A percentile compares a stretch with the other conserved stretches of the same genome.
Conservation (phyloP, 1,140 invertebrate genomes). For the Papilio aristodemus region DNA sequence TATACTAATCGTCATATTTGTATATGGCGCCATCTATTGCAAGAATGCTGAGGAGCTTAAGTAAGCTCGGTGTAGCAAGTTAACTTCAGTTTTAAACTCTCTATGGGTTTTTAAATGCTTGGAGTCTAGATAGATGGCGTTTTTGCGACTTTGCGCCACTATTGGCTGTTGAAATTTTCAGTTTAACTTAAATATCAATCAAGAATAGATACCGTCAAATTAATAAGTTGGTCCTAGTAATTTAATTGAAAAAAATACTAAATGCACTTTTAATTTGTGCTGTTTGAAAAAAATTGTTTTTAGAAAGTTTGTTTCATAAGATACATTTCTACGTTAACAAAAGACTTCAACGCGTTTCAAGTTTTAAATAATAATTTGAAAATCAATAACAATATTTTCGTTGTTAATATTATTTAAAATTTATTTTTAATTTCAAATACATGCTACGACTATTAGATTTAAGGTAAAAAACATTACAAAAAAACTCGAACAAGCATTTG, state of each 20-base stretch:
- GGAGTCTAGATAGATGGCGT: conserved; percentile 1
- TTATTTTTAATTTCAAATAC: no score
- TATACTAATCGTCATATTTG: no score
- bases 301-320: not conserved
- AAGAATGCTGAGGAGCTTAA: not conserved
- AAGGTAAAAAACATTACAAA: not conserved
- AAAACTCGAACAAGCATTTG: conserved; percentile 35
- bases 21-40: not conserved
- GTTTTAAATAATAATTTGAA: not conserved
- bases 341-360: conserved; percentile 56
- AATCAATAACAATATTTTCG: not conserved
- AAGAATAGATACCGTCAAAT: no score
- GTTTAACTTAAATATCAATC: not conserved
- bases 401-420: not conserved
- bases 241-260: not conserved
- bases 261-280: not conserved
- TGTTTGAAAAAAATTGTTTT: not conserved
- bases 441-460: not conserved
- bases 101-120: not conserved
- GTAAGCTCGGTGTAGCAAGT: not conserved
- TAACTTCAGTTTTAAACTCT: not conserved
- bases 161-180: not conserved
- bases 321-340: conserved; percentile 32
- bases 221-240: no score
- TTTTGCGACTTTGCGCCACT: not conserved